These are phyloP conservation scores for Tyria jacobaeae DNA, from an alignment of 2,888 invertebrate species.

Conservation along the genomic window DNA sequence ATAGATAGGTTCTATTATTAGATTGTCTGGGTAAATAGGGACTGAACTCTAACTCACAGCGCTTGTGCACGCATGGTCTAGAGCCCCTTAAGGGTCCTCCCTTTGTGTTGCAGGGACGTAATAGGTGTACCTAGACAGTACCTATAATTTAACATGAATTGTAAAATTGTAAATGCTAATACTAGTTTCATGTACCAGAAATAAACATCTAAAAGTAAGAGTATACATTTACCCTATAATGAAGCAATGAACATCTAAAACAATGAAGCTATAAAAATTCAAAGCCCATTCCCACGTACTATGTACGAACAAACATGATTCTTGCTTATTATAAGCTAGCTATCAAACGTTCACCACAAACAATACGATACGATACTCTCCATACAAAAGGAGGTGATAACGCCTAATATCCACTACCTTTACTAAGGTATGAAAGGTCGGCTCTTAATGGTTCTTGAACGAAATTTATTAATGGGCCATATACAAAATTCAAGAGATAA, in stretches of 20 bases:
- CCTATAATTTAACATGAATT: no score
- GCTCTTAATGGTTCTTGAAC: constrained; percentile 58
- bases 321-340: constrained; percentile 30
- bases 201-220: constrained; percentile 4
- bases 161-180: no score
- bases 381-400: constrained; percentile 47
- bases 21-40: no score
- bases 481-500: constrained; percentile 75
- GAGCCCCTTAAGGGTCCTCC: no score
- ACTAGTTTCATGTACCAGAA: not conserved
- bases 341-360: constrained; percentile 37
- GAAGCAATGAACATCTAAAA: no score
- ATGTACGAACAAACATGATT: no score
- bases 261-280: constrained; percentile 29
- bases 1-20: no score
- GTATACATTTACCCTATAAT: constrained; percentile 15
- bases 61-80: no score
- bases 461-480: constrained; percentile 74
- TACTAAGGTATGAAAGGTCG: constrained; percentile 64
- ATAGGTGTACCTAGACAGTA: no score
- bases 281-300: constrained; percentile 28
- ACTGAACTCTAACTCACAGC: no score
- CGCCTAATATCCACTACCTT: constrained; percentile 62
- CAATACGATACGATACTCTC: constrained; percentile 42
- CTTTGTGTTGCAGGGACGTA: no score